Evolutionary conservation across 2,888 invertebrate genomes (phyloP), one percentile per base, ranked within the genome.

Genomic region (Tenthredo mesomela): DNA sequence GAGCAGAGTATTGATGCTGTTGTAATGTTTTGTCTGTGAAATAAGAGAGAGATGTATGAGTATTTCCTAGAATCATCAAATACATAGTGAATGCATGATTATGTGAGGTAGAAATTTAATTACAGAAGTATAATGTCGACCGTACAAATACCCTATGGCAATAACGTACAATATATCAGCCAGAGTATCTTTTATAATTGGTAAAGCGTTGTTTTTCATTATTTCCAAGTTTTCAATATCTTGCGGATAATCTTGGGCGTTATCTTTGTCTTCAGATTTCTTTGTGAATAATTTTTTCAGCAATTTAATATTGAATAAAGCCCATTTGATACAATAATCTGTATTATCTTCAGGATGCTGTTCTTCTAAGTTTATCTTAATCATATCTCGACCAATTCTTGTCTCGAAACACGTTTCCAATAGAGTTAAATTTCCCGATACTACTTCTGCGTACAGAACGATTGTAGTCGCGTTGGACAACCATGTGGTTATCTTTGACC

Each of bases 111-210:
- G 85, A 84, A 70, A 85, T 67, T n/a, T 21, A 90, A 92, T 93
- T 89, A 94, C 94, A 85, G 92, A 93, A 91, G 93, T 93, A 89
- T 93, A 94, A 88, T 94, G 91, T 61, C 90, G 88, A 15, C 90
- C 87, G 86, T 94, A 93, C 83, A 92, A 90, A 78, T 92, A 88
- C 21, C 92, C 91, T 9, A 94, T 84, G 61, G 92, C 89, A 54
- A 93, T 88, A 85, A 92, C 92, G 86, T 94, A 91, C 50, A 94
- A 87, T 50, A 94, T 86, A 85, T 92, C 90, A 12, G 90, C 86
- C 82, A 93, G 85, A 85, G 92, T 88, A 54, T 92, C 89, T 84
- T 91, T 89, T 65, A 92, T 87, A 50, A 92, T 89, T 67, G 90
- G 85, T 88, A 92, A 71, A 88, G 86, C 86, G 12, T 85, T 86